phyloP scores from a whole-genome alignment of 2,888 invertebrate genomes.

The Xestia c-nigrum region DNA sequence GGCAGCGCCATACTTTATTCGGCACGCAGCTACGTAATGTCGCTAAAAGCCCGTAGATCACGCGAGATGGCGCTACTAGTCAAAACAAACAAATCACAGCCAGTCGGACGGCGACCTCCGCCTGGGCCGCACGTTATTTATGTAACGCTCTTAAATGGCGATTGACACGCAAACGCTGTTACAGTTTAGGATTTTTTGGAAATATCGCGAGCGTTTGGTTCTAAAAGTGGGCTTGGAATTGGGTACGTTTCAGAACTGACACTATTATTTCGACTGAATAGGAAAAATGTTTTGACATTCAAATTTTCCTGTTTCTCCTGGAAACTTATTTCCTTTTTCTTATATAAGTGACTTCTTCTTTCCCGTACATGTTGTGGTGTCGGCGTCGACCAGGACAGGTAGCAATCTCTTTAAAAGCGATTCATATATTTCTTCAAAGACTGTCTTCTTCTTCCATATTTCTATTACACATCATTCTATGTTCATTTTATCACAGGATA shows the following conservation, averaged over 20 bases:
- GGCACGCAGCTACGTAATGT: conserved; percentile 62
- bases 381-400: no score
- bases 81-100: conserved; percentile 81
- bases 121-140: conserved; percentile 70
- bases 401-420: background rate
- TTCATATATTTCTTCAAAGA: background rate
- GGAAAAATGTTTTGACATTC: background rate
- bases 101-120: conserved; percentile 72
- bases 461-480: background rate
- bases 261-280: background rate
- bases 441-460: no score
- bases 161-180: conserved; percentile 69
- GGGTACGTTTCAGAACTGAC: background rate
- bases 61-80: conserved; percentile 78
- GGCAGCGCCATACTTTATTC: conserved; percentile 62
- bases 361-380: background rate
- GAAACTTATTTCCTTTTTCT: background rate
- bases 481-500: background rate
- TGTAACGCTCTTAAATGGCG: conserved; percentile 61
- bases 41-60: conserved; percentile 77
- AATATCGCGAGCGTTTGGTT: conserved; percentile 20
- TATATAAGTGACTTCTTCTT: background rate
- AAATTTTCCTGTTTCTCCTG: background rate
- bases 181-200: conserved; percentile 50
- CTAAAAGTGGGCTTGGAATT: conserved; percentile 21